Percentiles rank a stretch among this genome's conserved stretches.
phyloP scores from a whole-genome alignment of 2,888 invertebrate species.

The Pyrgus malvae region DNA sequence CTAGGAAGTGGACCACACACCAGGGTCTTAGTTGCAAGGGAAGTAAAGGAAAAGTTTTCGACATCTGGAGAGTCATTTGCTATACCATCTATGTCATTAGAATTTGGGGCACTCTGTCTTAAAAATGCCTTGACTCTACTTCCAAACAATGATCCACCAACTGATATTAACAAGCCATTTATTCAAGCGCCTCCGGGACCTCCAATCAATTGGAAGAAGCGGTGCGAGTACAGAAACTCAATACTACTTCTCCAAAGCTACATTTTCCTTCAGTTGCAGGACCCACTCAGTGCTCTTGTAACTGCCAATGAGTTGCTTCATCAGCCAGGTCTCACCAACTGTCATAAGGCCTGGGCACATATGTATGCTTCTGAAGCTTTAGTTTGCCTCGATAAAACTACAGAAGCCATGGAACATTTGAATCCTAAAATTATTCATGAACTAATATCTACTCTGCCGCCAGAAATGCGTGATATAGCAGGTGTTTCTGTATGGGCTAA shows the following conservation, averaged over 20 bases:
- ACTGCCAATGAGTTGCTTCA: conserved; percentile 88
- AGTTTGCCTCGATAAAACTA: conserved; percentile 89
- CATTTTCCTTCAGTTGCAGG: conserved; percentile 91
- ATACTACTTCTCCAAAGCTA: conserved; percentile 92
- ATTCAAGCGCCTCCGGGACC: conserved; percentile 83
- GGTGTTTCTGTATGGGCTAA: conserved; percentile 79
- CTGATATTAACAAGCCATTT: conserved; percentile 52
- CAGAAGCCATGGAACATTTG: conserved; percentile 92
- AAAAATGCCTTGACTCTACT: conserved; percentile 90
- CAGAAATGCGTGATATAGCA: conserved; percentile 71
- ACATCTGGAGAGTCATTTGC: conserved; percentile 88
- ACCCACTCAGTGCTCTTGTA: conserved; percentile 89
- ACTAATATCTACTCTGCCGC: conserved; percentile 66
- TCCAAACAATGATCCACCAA: conserved; percentile 77
- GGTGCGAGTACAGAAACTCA: conserved; percentile 83
- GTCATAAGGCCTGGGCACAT: conserved; percentile 89
- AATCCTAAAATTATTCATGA: conserved; percentile 87
- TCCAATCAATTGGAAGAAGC: conserved; percentile 82
- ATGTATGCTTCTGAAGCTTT: conserved; percentile 95
- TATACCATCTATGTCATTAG: conserved; percentile 92
- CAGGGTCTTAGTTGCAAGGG: conserved; percentile 62
- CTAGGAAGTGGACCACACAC: conserved; percentile 73
- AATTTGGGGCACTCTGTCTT: conserved; percentile 94
- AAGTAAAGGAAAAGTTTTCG: conserved; percentile 66
- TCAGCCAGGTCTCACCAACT: conserved; percentile 82